phyloP scores from a whole-genome alignment of 2,113 vertebrate genomes.

The Eupsittula cactorum region DNA sequence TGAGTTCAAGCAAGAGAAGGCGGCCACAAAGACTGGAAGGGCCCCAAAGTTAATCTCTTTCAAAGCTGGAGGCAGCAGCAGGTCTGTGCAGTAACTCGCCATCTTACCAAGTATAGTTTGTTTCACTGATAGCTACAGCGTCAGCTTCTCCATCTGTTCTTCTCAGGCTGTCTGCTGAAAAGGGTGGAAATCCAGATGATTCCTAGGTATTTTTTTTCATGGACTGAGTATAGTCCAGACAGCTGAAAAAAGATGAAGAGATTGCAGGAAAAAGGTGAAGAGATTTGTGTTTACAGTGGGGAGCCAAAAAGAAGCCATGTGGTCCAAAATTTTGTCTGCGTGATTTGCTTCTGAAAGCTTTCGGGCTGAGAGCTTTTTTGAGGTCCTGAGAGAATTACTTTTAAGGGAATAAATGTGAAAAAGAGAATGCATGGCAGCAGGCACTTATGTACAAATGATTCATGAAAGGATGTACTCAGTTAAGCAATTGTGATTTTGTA shows the following conservation, averaged over 20 bases:
- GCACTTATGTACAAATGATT: not conserved
- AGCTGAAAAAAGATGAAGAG: not conserved
- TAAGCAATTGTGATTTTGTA: not conserved
- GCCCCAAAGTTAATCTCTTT: not conserved
- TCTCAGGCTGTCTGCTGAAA: not conserved
- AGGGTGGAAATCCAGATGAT: not conserved
- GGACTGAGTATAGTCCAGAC: not conserved
- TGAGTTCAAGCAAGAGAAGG: constrained; percentile 64
- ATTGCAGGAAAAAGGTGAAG: not conserved
- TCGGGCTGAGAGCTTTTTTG: not conserved
- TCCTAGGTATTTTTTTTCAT: not conserved
- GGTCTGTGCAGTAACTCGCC: not conserved
- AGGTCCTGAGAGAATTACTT: not conserved
- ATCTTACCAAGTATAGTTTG: not conserved
- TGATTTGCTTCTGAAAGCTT: not conserved
- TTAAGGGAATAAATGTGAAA: not conserved
- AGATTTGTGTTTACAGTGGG: rapidly evolving
- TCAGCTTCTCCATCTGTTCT: not conserved
- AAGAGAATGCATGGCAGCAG: not conserved
- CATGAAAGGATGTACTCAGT: not conserved
- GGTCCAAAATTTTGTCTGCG: not conserved
- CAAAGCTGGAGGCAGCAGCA: not conserved
- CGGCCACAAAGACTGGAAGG: not conserved
- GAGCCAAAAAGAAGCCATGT: not conserved
- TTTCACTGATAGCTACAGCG: not conserved